Conservation (phyloP, 37 sponge, comb jelly and placozoan species). For the Hexactinellida sp. region DNA sequence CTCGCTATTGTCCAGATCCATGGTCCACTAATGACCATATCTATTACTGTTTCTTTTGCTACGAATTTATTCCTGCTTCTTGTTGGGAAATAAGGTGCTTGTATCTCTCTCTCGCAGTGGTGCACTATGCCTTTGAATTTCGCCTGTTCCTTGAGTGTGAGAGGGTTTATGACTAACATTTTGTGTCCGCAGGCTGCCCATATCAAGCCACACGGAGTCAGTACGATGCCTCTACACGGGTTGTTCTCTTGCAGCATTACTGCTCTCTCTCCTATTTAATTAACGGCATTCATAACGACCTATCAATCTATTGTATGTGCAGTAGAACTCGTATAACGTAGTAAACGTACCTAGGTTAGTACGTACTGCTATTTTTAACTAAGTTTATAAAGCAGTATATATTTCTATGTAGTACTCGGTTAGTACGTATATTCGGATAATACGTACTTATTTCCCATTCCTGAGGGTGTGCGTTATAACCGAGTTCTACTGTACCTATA, state of each 20-base stretch:
- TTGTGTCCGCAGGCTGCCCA: slow-evolving; percentile 56
- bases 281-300: too few species aligned
- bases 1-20: slow-evolving; percentile 65
- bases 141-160: slow-evolving; percentile 26
- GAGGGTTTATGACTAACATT: slow-evolving; percentile 41
- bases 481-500: too few species aligned
- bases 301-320: background rate
- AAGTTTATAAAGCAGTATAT: too few species aligned
- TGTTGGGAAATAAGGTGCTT: background rate
- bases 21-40: slow-evolving; percentile 21
- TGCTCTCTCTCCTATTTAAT: background rate
- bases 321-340: background rate
- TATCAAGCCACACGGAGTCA: slow-evolving; percentile 29
- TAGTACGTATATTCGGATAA: too few species aligned
- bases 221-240: slow-evolving; percentile 40
- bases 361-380: too few species aligned
- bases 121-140: slow-evolving; percentile 11
- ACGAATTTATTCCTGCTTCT: background rate
- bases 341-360: too few species aligned
- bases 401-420: too few species aligned
- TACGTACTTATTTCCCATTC: too few species aligned
- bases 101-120: background rate
- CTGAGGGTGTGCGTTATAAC: too few species aligned
- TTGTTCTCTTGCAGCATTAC: slow-evolving; percentile 14
- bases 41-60: slow-evolving; percentile 29